A percentile compares a stretch with the other conserved stretches of the same genome.
These are phyloP conservation scores for Dasysyrphus tricinctus DNA, from an alignment of 2,888 invertebrate species.

Conservation along the genomic window DNA sequence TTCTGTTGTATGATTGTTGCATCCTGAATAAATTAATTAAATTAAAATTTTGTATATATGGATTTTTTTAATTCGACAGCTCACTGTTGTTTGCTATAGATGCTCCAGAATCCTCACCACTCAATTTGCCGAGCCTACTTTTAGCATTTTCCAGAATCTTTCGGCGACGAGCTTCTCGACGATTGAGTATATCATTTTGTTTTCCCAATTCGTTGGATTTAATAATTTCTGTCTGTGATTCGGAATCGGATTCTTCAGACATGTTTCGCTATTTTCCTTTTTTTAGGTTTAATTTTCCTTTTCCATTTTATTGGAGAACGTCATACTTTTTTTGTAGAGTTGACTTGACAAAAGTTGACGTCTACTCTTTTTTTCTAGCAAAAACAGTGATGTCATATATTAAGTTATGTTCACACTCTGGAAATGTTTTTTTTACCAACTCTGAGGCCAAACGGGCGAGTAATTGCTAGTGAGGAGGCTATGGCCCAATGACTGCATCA, in stretches of 20 bases:
- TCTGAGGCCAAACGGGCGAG: no score
- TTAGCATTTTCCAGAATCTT: constrained; percentile 64
- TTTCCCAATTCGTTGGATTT: constrained; percentile 45
- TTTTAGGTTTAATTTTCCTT: constrained; percentile 17
- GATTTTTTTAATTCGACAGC: background rate
- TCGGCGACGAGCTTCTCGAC: constrained; percentile 57
- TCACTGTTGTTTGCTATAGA: constrained; percentile 44
- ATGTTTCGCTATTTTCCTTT: constrained; percentile 37
- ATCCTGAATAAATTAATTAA: constrained; percentile 28
- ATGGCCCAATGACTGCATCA: no score
- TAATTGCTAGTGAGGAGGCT: no score
- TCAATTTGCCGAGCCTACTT: constrained; percentile 59
- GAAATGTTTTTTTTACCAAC: no score
- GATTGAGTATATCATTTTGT: constrained; percentile 56
- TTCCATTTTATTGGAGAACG: constrained; percentile 10
- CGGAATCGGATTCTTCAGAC: constrained; percentile 55
- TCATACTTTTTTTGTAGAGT: constrained; percentile 29
- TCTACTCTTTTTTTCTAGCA: background rate
- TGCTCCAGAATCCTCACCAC: constrained; percentile 35
- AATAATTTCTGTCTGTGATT: constrained; percentile 42
- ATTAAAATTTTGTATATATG: constrained; percentile 4
- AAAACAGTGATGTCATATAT: constrained; percentile 35
- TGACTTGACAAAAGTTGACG: constrained; percentile 10
- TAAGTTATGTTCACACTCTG: background rate
- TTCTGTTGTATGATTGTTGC: constrained; percentile 42